phyloP scores from a whole-genome alignment of 2,797 vertebrate species.

The Podarcis siculus region DNA sequence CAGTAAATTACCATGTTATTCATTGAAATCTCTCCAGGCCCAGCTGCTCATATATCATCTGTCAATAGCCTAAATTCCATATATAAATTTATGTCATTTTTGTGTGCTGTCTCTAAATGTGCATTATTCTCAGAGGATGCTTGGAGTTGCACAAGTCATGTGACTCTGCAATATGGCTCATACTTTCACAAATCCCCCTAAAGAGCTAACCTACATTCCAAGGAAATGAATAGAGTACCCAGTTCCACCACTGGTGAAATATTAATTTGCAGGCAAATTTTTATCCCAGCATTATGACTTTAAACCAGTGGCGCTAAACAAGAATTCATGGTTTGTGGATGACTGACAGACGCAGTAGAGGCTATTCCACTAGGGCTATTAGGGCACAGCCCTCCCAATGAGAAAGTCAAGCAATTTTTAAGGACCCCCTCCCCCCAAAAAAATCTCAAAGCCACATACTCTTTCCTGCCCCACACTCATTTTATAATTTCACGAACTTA shows the following conservation, averaged over 20 bases:
- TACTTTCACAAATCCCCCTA: conserved; percentile 40
- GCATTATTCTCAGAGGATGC: conserved; percentile 45
- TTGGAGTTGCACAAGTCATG: conserved; percentile 31
- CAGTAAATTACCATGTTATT: conserved; percentile 60
- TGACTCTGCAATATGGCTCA: conserved; percentile 25
- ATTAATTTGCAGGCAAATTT: neutral
- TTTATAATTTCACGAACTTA: no score
- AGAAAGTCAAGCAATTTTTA: no score
- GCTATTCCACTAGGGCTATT: no score
- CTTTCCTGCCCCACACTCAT: no score
- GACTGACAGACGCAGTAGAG: neutral
- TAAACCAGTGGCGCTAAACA: neutral
- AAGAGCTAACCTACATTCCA: conserved; percentile 44
- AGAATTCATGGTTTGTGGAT: neutral
- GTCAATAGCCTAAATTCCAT: conserved; percentile 59
- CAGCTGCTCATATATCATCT: conserved; percentile 55
- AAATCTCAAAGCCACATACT: no score
- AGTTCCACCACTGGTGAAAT: neutral
- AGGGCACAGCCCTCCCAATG: no score
- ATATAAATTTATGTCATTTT: conserved; percentile 61
- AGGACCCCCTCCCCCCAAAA: no score
- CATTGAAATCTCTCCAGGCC: conserved; percentile 39
- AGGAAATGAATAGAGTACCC: conserved; percentile 13
- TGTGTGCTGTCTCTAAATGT: conserved; percentile 49
- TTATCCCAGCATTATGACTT: neutral